Evolutionary conservation across 2,888 invertebrate species (phyloP).

Genomic region (Latheticus oryzae): DNA sequence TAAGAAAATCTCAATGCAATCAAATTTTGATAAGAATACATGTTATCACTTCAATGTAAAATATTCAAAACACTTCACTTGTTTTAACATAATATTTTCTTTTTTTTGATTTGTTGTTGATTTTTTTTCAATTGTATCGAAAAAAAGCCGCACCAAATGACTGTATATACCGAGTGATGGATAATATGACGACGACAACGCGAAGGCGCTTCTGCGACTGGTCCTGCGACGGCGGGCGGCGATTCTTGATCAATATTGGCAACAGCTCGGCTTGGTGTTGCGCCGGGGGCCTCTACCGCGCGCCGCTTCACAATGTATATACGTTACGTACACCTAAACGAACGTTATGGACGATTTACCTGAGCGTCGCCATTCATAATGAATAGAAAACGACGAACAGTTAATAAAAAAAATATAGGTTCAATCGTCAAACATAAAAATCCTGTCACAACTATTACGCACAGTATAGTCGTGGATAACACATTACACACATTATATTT

Average conservation of each 20-base stretch:
- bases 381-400: no score
- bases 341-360: no score
- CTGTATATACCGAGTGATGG: slow-evolving; percentile 44
- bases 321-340: slow-evolving; percentile 8
- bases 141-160: slow-evolving; percentile 48
- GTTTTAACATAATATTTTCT: slow-evolving; percentile 51
- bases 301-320: no score
- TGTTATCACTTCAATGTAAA: slow-evolving; percentile 10
- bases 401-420: no score
- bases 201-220: slow-evolving; percentile 61
- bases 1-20: no score
- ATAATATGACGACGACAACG: slow-evolving; percentile 44
- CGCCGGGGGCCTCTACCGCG: slow-evolving; percentile 43
- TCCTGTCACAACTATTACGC: no score
- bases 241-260: slow-evolving; percentile 63
- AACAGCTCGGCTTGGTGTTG: slow-evolving; percentile 50
- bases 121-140: no score
- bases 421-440: no score
- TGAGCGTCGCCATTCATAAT: not conserved
- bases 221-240: slow-evolving; percentile 54
- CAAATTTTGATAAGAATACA: no score
- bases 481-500: no score
- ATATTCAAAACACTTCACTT: slow-evolving; percentile 41
- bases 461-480: no score
- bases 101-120: no score